A percentile compares a stretch with the other conserved stretches of the same genome.
phyloP scores from a whole-genome alignment of 2,888 invertebrate genomes.

The Acronicta aceris region DNA sequence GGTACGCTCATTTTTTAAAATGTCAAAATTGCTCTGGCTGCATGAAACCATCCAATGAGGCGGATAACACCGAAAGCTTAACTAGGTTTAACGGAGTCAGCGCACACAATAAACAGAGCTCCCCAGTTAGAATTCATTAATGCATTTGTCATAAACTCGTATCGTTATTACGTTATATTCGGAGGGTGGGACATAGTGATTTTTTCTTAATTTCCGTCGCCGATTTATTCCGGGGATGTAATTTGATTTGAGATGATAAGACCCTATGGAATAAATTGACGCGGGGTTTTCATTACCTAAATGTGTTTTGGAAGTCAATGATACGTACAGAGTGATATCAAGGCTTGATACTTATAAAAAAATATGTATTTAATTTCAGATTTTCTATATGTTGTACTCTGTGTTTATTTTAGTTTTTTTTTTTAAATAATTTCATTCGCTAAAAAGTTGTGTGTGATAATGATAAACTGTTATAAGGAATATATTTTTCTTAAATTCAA shows the following conservation, averaged over 20 bases:
- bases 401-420: too few relatives aligned
- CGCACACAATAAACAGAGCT: conserved; percentile 73
- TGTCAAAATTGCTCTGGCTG: not conserved
- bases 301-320: conserved; percentile 12
- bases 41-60: conserved; percentile 55
- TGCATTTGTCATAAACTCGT: conserved; percentile 79
- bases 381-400: too few relatives aligned
- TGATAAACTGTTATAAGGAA: too few relatives aligned
- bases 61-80: conserved; percentile 68
- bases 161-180: conserved; percentile 59
- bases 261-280: conserved; percentile 29
- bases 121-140: conserved; percentile 77
- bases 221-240: conserved; percentile 50
- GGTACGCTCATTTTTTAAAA: not conserved
- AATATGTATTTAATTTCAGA: too few relatives aligned
- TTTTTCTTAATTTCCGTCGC: conserved; percentile 68
- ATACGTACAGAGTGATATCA: not conserved
- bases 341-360: too few relatives aligned
- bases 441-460: too few relatives aligned
- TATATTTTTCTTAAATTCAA: conserved; percentile 19
- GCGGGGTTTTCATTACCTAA: conserved; percentile 9
- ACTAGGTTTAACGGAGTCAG: conserved; percentile 74
- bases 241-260: conserved; percentile 51
- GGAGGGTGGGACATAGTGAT: conserved; percentile 48
- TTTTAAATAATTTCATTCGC: too few relatives aligned